Percentiles rank a stretch among this genome's conserved stretches.
phyloP scores from a whole-genome alignment of 2,888 invertebrate species.

The Isoperla grammatica region DNA sequence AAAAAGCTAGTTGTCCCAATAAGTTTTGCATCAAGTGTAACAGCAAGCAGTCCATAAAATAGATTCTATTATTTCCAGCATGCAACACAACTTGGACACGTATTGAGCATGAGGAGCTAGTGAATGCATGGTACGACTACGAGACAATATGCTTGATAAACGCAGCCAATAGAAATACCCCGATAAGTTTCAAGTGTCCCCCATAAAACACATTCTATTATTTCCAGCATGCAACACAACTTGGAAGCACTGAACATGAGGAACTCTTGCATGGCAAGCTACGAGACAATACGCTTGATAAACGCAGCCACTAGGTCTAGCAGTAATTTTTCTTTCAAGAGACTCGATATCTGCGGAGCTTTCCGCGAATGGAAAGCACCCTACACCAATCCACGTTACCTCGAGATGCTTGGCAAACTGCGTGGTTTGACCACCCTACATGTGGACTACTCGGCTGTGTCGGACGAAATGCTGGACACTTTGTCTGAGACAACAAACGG shows the following conservation, averaged over 20 bases:
- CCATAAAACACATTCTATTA: too few species aligned
- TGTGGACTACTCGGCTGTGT: constrained; percentile 47
- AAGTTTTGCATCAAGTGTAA: too few species aligned
- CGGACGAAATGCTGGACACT: constrained; percentile 43
- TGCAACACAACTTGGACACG: too few species aligned
- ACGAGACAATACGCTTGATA: constrained; percentile 44
- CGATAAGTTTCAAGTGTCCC: too few species aligned
- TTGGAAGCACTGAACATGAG: constrained; percentile 43
- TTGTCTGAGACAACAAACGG: constrained; percentile 41
- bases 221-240: constrained; percentile 43
- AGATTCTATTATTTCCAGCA: too few species aligned
- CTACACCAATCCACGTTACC: constrained; percentile 40
- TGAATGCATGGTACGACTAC: too few species aligned
- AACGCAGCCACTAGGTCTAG: constrained; percentile 41
- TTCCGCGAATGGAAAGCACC: constrained; percentile 45
- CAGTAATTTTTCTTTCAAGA: constrained; percentile 38
- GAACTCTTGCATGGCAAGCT: constrained; percentile 45
- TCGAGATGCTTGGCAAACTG: constrained; percentile 42
- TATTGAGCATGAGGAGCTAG: too few species aligned
- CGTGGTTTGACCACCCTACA: constrained; percentile 41
- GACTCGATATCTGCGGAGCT: constrained; percentile 45
- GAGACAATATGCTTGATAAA: too few species aligned
- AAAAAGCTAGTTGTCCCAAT: too few species aligned
- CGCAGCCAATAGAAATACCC: too few species aligned
- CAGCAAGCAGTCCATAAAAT: neutral